phyloP scores from a whole-genome alignment of 2,888 invertebrate species.

The Odontomyia ornata region DNA sequence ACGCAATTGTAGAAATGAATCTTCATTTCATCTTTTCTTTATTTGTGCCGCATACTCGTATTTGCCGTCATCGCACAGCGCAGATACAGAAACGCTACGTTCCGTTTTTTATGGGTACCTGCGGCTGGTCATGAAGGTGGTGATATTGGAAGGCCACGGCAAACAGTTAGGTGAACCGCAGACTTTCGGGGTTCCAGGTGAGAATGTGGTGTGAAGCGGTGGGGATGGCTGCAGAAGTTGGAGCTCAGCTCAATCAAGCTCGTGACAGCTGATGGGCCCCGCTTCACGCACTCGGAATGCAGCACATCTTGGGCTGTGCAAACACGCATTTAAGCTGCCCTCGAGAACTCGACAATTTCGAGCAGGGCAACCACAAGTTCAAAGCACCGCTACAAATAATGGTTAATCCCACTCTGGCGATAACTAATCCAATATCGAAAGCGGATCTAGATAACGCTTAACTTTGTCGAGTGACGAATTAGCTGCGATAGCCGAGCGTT shows the following conservation, averaged over 20 bases:
- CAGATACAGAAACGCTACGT: not conserved
- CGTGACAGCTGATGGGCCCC: not conserved
- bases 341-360: not conserved
- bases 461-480: conserved; percentile 6
- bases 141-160: not conserved
- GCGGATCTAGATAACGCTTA: conserved; percentile 45
- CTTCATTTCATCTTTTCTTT: not conserved
- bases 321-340: not conserved
- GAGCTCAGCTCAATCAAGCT: not conserved
- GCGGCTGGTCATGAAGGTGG: not conserved
- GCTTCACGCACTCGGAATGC: not conserved
- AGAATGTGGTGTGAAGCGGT: too few species aligned
- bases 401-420: conserved; percentile 60
- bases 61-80: not conserved
- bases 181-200: too few species aligned
- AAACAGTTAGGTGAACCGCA: too few species aligned
- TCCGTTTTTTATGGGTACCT: not conserved
- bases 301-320: conserved; percentile 1
- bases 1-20: not conserved
- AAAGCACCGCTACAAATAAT: conserved; percentile 57
- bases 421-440: conserved; percentile 58
- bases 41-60: not conserved
- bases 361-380: conserved; percentile 50
- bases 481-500: not conserved
- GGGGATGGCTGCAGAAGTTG: too few species aligned